Conservation (phyloP, 2,113 vertebrate species). For the Bos taurus region DNA sequence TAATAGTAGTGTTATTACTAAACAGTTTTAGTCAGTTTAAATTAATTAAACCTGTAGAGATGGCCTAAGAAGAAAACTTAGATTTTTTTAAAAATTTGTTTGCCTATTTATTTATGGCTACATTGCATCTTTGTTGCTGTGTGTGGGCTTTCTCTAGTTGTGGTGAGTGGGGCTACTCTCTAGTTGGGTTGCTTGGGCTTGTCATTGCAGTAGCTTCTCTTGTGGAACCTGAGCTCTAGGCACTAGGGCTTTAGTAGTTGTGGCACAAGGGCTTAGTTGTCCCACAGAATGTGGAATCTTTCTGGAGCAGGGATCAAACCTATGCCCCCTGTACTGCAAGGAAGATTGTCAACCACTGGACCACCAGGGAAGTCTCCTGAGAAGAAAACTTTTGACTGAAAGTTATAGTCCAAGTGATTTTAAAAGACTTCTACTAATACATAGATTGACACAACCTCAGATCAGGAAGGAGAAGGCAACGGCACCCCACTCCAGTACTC, state of each 20-base stretch:
- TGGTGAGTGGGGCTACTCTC: not conserved
- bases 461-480: not conserved
- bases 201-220: not conserved
- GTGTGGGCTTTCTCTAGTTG: not conserved
- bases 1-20: not conserved
- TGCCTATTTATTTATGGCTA: not conserved
- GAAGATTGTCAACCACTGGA: not conserved
- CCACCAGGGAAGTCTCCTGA: not conserved
- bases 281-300: not conserved
- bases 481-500: no score
- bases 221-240: not conserved
- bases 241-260: not conserved
- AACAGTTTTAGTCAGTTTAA: not conserved
- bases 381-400: not conserved
- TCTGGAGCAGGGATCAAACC: not conserved
- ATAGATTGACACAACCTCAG: not conserved
- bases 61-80: not conserved
- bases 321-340: not conserved
- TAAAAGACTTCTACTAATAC: not conserved
- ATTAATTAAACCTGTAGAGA: not conserved
- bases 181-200: not conserved
- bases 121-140: not conserved
- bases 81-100: not conserved
- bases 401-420: not conserved
- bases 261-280: not conserved